phyloP scores from a whole-genome alignment of 2,888 invertebrate species.

The Volucella inanis region DNA sequence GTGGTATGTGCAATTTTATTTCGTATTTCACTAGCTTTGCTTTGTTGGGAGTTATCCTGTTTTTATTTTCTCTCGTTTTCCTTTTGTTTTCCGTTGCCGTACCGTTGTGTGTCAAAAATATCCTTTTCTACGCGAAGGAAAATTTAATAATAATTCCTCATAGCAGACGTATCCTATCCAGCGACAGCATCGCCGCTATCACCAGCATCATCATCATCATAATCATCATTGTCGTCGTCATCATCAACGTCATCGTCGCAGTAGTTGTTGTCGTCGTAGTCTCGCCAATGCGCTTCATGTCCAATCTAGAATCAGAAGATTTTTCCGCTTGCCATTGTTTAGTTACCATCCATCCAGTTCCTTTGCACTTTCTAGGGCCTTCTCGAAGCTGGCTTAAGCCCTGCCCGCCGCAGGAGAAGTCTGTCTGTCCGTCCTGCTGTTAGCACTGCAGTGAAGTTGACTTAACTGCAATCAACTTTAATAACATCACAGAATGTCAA shows the following conservation, averaged over 20 bases:
- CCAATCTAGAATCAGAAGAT: conserved; percentile 72
- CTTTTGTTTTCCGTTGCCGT: conserved; percentile 1
- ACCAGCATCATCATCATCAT: too few relatives aligned
- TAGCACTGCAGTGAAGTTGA: conserved; percentile 72
- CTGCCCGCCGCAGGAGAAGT: conserved; percentile 24
- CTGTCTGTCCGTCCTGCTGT: conserved; percentile 61
- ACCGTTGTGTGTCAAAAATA: conserved; percentile 61
- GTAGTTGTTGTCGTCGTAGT: conserved; percentile 17
- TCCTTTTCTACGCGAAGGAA: conserved; percentile 59
- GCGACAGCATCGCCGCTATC: too few relatives aligned
- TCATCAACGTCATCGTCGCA: neutral
- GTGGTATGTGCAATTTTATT: conserved; percentile 59
- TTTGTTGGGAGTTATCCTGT: neutral
- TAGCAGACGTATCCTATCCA: conserved; percentile 25
- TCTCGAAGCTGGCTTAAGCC: conserved; percentile 36
- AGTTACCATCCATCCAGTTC: neutral
- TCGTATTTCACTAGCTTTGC: conserved; percentile 26
- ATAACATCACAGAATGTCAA: conserved; percentile 81
- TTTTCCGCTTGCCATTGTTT: conserved; percentile 61
- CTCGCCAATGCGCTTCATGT: conserved; percentile 64
- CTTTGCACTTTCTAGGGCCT: conserved; percentile 11
- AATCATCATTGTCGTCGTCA: too few relatives aligned
- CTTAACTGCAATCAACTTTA: conserved; percentile 74
- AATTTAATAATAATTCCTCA: conserved; percentile 73
- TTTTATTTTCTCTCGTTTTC: neutral